phyloP scores from a whole-genome alignment of 1,140 invertebrate species.

The Matsumurasca onukii region DNA sequence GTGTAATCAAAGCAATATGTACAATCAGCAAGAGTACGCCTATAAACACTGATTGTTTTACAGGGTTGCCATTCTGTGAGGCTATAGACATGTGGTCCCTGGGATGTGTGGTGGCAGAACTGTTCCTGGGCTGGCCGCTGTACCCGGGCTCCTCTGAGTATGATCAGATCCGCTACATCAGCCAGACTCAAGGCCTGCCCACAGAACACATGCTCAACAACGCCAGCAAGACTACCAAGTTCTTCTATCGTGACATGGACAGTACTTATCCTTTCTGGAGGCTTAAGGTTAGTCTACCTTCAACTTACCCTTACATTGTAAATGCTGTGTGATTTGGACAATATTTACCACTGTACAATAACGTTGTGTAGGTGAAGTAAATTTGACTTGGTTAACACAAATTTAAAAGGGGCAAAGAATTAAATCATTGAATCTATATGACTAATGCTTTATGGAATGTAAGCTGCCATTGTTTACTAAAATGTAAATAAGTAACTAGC shows the following conservation, averaged over 20 bases:
- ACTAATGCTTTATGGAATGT: too few species aligned
- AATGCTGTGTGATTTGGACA: not conserved
- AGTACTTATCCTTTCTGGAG: constrained; percentile 97
- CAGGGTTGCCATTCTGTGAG: constrained; percentile 94
- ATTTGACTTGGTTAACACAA: too few species aligned
- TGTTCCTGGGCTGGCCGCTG: constrained; percentile 99
- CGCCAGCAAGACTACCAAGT: constrained; percentile 97
- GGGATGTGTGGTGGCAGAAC: constrained; percentile 98
- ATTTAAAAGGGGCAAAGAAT: too few species aligned
- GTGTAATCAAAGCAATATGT: too few species aligned
- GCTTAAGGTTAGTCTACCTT: constrained; percentile 63
- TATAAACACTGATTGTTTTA: too few species aligned
- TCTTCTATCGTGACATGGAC: constrained; percentile 97
- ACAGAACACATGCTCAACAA: constrained; percentile 99
- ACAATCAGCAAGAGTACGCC: too few species aligned
- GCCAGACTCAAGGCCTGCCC: constrained; percentile 66
- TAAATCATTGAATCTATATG: too few species aligned
- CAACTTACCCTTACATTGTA: not conserved
- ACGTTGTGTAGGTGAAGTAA: too few species aligned
- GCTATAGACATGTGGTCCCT: constrained; percentile 99
- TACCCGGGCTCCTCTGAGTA: constrained; percentile 99
- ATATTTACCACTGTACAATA: too few species aligned
- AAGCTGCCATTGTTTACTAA: too few species aligned
- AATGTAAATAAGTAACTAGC: too few species aligned
- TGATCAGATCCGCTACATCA: constrained; percentile 95